phyloP scores from a whole-genome alignment of 2,113 vertebrate species.

The Hemiprocne comata region DNA sequence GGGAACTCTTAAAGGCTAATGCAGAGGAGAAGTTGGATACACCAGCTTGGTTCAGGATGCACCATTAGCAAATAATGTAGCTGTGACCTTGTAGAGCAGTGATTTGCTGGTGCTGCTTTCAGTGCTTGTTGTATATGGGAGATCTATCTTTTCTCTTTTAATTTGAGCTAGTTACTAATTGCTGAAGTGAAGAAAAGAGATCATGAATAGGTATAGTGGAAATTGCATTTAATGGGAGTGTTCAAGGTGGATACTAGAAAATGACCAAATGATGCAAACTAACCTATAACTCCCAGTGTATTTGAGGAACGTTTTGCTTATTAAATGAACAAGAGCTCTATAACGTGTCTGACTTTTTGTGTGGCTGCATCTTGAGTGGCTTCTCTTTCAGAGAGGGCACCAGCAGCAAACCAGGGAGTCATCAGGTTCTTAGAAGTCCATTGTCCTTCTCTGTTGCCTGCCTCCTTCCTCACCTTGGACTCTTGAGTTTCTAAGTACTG shows the following conservation, averaged over 20 bases:
- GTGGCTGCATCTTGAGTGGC: background rate
- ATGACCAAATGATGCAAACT: background rate
- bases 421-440: background rate
- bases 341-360: background rate
- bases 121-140: background rate
- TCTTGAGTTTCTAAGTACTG: background rate
- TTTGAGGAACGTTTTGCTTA: background rate
- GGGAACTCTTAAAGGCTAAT: background rate
- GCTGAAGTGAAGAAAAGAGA: background rate
- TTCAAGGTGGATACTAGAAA: background rate
- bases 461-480: background rate
- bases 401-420: background rate
- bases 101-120: background rate
- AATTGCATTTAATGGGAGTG: background rate
- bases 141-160: background rate
- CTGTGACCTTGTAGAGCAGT: background rate
- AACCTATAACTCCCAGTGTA: background rate
- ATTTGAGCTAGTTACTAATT: background rate
- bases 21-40: background rate
- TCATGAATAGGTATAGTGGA: background rate
- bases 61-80: background rate
- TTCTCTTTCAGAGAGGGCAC: background rate
- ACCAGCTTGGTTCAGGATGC: accelerated
- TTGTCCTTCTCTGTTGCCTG: background rate
- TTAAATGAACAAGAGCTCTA: background rate